Conservation (phyloP, 2,797 vertebrate species). For the Sebastes hubbsi region DNA sequence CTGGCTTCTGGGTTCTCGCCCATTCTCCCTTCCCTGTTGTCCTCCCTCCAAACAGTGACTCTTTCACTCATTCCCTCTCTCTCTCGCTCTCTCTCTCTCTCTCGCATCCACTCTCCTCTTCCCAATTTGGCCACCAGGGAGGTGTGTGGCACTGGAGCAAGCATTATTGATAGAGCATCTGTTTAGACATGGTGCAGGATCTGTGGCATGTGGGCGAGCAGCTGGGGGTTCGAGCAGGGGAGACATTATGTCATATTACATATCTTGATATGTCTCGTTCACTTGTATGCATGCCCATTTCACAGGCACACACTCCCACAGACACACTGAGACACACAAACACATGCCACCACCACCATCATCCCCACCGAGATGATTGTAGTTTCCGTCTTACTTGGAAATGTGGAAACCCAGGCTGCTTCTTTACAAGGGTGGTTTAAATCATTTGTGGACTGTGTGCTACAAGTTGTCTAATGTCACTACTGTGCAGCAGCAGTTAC, state of each 20-base stretch:
- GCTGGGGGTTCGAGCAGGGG: constrained; percentile 78
- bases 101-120: constrained; percentile 64
- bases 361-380: constrained; percentile 26
- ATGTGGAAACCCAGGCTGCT: constrained; percentile 5
- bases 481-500: constrained; percentile 48
- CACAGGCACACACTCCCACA: constrained; percentile 57
- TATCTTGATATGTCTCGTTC: constrained; percentile 79
- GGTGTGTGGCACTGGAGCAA: constrained; percentile 76
- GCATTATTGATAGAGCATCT: constrained; percentile 82
- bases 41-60: constrained; percentile 66
- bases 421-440: constrained; percentile 44
- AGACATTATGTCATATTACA: constrained; percentile 80
- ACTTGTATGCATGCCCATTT: constrained; percentile 66
- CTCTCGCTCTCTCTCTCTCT: constrained; percentile 37
- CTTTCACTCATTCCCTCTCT: constrained; percentile 52
- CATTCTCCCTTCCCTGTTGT: constrained; percentile 61
- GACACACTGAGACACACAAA: constrained; percentile 56
- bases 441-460: constrained; percentile 35
- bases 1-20: constrained; percentile 63
- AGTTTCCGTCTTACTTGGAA: constrained; percentile 43
- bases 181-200: constrained; percentile 78
- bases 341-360: constrained; percentile 40
- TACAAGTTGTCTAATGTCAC: constrained; percentile 53
- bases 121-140: constrained; percentile 75
- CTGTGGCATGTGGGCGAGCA: constrained; percentile 79